Evolutionary conservation across 1,140 invertebrate genomes (phyloP).

Genomic region (Zaprionus gabonicus): DNA sequence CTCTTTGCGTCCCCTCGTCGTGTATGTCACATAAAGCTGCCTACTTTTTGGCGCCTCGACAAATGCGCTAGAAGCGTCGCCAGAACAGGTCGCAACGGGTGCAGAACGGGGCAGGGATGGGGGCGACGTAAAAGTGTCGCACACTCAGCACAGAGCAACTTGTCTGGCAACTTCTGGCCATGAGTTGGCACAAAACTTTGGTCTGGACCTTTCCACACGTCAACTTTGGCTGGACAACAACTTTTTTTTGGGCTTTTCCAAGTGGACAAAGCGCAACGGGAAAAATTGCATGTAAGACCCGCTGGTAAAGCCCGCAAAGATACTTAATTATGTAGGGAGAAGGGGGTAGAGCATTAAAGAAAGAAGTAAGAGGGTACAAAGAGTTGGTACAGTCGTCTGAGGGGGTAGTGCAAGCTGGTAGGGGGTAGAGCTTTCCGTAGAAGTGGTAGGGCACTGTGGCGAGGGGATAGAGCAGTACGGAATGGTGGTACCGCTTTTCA

Average conservation of each 20-base stretch:
- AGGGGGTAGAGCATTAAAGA: background rate
- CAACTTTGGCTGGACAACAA: slow-evolving; percentile 32
- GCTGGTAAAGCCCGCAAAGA: slow-evolving; percentile 9
- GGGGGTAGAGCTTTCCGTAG: background rate
- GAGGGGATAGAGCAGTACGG: background rate
- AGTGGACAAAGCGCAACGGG: background rate
- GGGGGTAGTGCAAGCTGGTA: background rate
- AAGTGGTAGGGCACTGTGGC: background rate
- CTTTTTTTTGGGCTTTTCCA: background rate
- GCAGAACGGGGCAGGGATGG: too few species aligned
- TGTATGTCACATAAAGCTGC: slow-evolving; percentile 32
- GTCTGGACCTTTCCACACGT: slow-evolving; percentile 34
- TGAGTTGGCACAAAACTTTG: slow-evolving; percentile 48
- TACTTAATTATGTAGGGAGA: slow-evolving; percentile 42
- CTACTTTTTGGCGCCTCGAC: slow-evolving; percentile 49
- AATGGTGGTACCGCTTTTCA: background rate
- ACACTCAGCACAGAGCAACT: slow-evolving; percentile 12
- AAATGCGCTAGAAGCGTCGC: slow-evolving; percentile 7
- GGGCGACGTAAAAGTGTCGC: slow-evolving; percentile 25
- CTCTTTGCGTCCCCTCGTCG: background rate
- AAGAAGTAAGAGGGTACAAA: background rate
- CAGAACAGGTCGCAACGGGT: background rate
- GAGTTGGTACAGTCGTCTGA: background rate
- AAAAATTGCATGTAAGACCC: slow-evolving; percentile 5
- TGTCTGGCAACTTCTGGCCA: slow-evolving; percentile 45